Conservation (phyloP, 1,140 invertebrate genomes). For the Atopsyche davidsoni region DNA sequence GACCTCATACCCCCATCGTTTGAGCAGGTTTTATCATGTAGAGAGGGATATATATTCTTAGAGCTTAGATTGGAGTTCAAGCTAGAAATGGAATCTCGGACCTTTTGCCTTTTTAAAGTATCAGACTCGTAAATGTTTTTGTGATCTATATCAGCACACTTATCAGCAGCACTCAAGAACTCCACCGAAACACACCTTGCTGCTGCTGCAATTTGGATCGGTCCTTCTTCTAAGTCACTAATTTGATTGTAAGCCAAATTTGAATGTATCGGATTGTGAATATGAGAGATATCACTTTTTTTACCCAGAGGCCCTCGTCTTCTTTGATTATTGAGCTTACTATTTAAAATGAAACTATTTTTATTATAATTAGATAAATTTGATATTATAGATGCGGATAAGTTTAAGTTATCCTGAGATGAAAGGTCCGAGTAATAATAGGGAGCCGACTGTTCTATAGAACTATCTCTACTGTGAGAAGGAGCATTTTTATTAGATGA, state of each 20-base stretch:
- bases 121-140: constrained; percentile 72
- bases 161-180: constrained; percentile 59
- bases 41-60: constrained; percentile 49
- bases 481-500: not conserved
- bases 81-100: constrained; percentile 43
- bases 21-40: constrained; percentile 37
- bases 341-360: constrained; percentile 43
- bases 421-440: constrained; percentile 84
- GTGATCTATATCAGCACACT: constrained; percentile 63
- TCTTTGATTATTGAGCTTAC: constrained; percentile 65
- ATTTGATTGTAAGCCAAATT: constrained; percentile 38
- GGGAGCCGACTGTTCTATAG: constrained; percentile 59
- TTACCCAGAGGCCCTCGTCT: constrained; percentile 48
- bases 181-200: constrained; percentile 61
- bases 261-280: constrained; percentile 68
- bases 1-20: constrained; percentile 6
- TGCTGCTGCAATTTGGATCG: constrained; percentile 55
- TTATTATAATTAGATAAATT: constrained; percentile 38
- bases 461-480: constrained; percentile 48
- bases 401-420: constrained; percentile 47
- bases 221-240: constrained; percentile 39
- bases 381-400: constrained; percentile 30
- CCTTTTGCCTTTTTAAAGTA: constrained; percentile 54
- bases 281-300: constrained; percentile 70
- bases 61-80: constrained; percentile 42